phyloP scores from a whole-genome alignment of 1,140 invertebrate genomes.

The Drosophila oshimai region DNA sequence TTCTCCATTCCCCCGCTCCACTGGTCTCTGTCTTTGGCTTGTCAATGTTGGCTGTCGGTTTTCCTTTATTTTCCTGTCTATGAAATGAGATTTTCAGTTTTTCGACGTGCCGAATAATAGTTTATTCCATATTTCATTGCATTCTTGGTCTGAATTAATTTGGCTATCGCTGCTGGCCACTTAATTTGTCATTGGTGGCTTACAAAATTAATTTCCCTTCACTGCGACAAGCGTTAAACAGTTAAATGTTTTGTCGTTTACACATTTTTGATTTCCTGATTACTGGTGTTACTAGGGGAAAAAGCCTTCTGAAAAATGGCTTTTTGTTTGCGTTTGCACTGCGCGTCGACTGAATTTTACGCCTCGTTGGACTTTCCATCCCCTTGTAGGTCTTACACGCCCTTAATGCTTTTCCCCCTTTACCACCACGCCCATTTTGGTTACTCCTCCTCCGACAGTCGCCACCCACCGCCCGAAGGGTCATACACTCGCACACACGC shows the following conservation, averaged over 20 bases:
- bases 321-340: constrained; percentile 59
- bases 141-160: not conserved
- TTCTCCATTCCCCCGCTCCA: constrained; percentile 6
- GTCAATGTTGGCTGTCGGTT: constrained; percentile 49
- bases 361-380: constrained; percentile 52
- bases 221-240: constrained; percentile 15
- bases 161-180: constrained; percentile 10
- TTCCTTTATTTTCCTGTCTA: constrained; percentile 22
- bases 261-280: constrained; percentile 63
- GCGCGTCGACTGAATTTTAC: constrained; percentile 71
- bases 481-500: constrained; percentile 1
- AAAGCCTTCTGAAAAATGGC: constrained; percentile 43
- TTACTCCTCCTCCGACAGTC: not conserved
- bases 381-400: constrained; percentile 16
- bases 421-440: not conserved
- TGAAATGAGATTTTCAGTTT: constrained; percentile 71
- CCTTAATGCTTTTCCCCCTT: not conserved
- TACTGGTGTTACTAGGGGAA: not conserved
- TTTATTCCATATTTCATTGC: constrained; percentile 33
- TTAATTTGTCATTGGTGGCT: constrained; percentile 35
- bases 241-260: constrained; percentile 55
- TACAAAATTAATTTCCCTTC: constrained; percentile 45
- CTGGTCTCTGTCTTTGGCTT: constrained; percentile 40
- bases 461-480: constrained; percentile 6
- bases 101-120: constrained; percentile 59